Conservation (phyloP, 2,888 invertebrate species). For the Trypoxylon attenuatum region DNA sequence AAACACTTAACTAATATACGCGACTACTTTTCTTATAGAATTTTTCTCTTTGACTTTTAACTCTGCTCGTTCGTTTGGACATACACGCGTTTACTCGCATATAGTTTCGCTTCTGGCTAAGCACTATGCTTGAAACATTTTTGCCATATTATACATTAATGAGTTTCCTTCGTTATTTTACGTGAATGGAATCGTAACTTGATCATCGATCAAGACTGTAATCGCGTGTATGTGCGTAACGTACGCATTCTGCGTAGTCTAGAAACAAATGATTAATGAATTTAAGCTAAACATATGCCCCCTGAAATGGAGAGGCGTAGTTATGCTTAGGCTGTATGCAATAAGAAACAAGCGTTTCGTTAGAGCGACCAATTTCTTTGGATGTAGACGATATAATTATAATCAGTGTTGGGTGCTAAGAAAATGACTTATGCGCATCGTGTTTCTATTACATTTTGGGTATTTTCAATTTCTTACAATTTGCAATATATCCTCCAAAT, state of each 20-base stretch:
- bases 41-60: constrained; percentile 31
- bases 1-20: constrained; percentile 1
- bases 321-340: constrained; percentile 47
- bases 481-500: too few species aligned
- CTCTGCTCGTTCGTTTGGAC: constrained; percentile 39
- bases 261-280: constrained; percentile 10
- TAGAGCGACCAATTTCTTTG: constrained; percentile 34
- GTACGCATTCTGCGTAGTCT: constrained; percentile 27
- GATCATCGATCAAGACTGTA: constrained; percentile 13
- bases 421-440: not conserved
- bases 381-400: constrained; percentile 16
- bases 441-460: not conserved
- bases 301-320: constrained; percentile 18
- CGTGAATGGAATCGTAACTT: not conserved
- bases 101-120: not conserved
- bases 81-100: constrained; percentile 37
- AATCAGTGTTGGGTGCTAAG: constrained; percentile 47
- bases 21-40: constrained; percentile 21
- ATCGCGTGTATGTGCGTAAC: constrained; percentile 39
- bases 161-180: not conserved
- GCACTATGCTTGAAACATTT: not conserved
- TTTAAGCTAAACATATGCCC: constrained; percentile 13
- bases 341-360: constrained; percentile 40
- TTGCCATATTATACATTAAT: not conserved
- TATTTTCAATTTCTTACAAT: not conserved